These are phyloP conservation scores for Prenolepis imparis DNA, from an alignment of 2,888 invertebrate genomes.

Conservation along the genomic window DNA sequence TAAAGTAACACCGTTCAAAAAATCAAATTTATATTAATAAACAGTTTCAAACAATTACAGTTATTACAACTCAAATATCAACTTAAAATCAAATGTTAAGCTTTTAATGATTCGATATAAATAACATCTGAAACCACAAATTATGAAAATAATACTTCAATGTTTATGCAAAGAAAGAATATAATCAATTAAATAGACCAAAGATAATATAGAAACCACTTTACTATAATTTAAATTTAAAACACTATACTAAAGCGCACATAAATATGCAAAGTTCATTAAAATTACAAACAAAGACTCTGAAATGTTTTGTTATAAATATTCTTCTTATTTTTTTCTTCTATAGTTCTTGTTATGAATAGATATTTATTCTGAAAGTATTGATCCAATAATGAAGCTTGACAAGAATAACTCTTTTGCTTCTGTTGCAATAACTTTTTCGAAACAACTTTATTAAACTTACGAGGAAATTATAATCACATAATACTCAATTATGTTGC, in stretches of 20 bases:
- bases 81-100: background rate
- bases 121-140: background rate
- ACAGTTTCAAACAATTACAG: background rate
- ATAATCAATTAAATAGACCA: background rate
- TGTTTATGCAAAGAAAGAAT: slow-evolving; percentile 9
- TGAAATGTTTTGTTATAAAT: slow-evolving; percentile 7
- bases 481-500: slow-evolving; percentile 36
- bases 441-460: background rate
- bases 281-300: background rate
- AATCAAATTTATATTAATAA: background rate
- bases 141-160: background rate
- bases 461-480: slow-evolving; percentile 21
- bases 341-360: slow-evolving; percentile 6
- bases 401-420: slow-evolving; percentile 45
- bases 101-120: background rate
- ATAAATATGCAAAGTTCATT: background rate
- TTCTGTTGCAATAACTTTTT: slow-evolving; percentile 2
- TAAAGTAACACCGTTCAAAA: too few species aligned
- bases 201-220: background rate
- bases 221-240: background rate
- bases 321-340: background rate
- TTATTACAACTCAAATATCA: too few species aligned
- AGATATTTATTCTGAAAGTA: slow-evolving; percentile 40
- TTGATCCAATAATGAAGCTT: slow-evolving; percentile 40
- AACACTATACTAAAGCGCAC: background rate